Base-by-base conservation (phyloP, 2,113 vertebrate genomes). In the Procavia capensis region DNA sequence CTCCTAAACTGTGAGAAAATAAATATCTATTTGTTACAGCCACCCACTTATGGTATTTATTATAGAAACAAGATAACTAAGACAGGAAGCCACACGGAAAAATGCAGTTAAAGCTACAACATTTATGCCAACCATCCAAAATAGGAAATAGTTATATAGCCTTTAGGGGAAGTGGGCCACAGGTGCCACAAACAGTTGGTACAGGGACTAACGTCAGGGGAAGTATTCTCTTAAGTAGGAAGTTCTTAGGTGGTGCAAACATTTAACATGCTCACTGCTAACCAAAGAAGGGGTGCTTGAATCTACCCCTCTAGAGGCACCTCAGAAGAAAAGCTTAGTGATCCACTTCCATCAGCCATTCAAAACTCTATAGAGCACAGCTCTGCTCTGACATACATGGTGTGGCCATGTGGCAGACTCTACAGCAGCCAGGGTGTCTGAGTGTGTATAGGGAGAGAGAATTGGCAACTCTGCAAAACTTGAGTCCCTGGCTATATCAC, bases 151-250 rank as follows among this genome's bases (percentile, higher is more conserved):
- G 22, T 20, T 29, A 0, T 22, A 9, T 31, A 54, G 88, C 29
- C 39, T 6, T 57, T 57, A 8, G n/a, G 19, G 19, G 78, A 7
- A 27, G 17, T 27, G 34, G 70, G 50, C n/a, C 86, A 34, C 3
- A 11, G 34, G 9, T 25, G 68, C 34, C 43, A 9, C 27, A 45
- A 39, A 29, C 16, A 0, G 4, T 34, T 4, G 43, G 22, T 54
- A 16, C n/a, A 20, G 20, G 11, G 2, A 34, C 9, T 3, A 6
- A 29, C 24, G 54, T n/a, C 63, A 2, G 3, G 16, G 9, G 34
- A 22, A n/a, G 41, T 16, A 16, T 6, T 72, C 54, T 4, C 36
- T 31, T 54, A 54, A 54, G 50, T 54, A 54, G 50, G 50, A 16
- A 54, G 14, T 54, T 16, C 50, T 54, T 54, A 16, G 50, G 50